Conservation (phyloP, 1,140 invertebrate genomes). For the Nixonia krombeini region DNA sequence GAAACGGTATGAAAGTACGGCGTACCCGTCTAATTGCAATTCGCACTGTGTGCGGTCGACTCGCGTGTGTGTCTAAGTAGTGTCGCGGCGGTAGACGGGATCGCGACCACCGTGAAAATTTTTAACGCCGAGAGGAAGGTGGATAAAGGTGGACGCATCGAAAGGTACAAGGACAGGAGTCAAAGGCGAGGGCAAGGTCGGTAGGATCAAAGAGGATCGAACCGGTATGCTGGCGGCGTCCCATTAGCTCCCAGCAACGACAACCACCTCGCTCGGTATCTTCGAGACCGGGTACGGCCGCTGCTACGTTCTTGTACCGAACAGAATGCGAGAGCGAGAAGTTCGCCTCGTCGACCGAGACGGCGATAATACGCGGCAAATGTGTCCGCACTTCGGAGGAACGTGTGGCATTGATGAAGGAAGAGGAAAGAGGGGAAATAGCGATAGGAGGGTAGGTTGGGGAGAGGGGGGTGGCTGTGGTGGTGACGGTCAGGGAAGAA, state of each 20-base stretch:
- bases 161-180: constrained; percentile 50
- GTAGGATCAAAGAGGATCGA: constrained; percentile 65
- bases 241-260: constrained; percentile 65
- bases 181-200: constrained; percentile 61
- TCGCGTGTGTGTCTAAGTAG: constrained; percentile 15
- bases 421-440: constrained; percentile 15
- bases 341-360: constrained; percentile 15
- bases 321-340: constrained; percentile 16
- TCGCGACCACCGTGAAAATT: constrained; percentile 59
- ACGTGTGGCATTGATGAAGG: constrained; percentile 37
- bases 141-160: constrained; percentile 21
- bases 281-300: constrained; percentile 38
- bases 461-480: no score
- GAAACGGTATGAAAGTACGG: background rate
- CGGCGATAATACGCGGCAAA: constrained; percentile 15
- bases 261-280: constrained; percentile 56
- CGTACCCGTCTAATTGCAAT: constrained; percentile 8
- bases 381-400: constrained; percentile 24
- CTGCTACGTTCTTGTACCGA: constrained; percentile 20
- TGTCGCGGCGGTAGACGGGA: constrained; percentile 7
- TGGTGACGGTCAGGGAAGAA: no score
- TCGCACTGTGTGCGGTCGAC: constrained; percentile 14
- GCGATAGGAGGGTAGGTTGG: constrained; percentile 22
- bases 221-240: constrained; percentile 60
- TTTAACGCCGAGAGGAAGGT: constrained; percentile 20